These are phyloP conservation scores for Acromyrmex heyeri DNA, from an alignment of 1,140 invertebrate species.

Conservation along the genomic window DNA sequence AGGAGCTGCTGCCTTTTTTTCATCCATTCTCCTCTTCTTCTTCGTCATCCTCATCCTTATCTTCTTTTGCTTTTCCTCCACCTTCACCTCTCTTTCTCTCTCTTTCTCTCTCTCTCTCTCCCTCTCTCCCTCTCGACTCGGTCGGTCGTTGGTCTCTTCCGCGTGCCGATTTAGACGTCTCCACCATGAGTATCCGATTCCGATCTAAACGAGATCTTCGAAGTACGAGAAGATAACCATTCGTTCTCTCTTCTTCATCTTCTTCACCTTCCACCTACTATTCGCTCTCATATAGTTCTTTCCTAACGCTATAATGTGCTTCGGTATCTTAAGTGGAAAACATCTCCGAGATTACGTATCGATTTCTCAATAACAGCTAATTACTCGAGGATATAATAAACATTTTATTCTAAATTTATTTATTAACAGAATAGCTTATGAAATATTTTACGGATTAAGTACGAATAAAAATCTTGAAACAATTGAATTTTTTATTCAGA, in stretches of 20 bases:
- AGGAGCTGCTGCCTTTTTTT: constrained; percentile 64
- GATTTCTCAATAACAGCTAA: constrained; percentile 17
- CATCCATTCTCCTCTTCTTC: constrained; percentile 5
- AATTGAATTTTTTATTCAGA: neutral
- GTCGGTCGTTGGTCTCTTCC: constrained; percentile 72
- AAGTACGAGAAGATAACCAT: constrained; percentile 62
- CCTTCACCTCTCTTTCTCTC: neutral
- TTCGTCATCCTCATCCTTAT: constrained; percentile 17
- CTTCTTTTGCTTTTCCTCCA: constrained; percentile 36
- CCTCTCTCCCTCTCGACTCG: constrained; percentile 5
- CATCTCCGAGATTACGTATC: constrained; percentile 29
- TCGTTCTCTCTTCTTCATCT: constrained; percentile 17
- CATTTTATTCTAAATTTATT: constrained; percentile 1
- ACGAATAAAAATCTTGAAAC: neutral
- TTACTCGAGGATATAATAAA: constrained; percentile 1
- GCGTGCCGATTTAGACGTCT: constrained; percentile 77
- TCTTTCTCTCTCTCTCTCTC: neutral
- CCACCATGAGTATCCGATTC: constrained; percentile 65
- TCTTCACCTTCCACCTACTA: constrained; percentile 26
- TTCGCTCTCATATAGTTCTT: constrained; percentile 39
- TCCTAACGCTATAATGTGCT: neutral
- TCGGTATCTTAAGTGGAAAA: neutral
- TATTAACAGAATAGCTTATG: neutral
- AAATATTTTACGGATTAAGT: neutral
- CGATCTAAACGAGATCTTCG: constrained; percentile 69